Evolutionary conservation across 2,888 invertebrate species (phyloP).

Genomic region (Hymenopus coronatus): DNA sequence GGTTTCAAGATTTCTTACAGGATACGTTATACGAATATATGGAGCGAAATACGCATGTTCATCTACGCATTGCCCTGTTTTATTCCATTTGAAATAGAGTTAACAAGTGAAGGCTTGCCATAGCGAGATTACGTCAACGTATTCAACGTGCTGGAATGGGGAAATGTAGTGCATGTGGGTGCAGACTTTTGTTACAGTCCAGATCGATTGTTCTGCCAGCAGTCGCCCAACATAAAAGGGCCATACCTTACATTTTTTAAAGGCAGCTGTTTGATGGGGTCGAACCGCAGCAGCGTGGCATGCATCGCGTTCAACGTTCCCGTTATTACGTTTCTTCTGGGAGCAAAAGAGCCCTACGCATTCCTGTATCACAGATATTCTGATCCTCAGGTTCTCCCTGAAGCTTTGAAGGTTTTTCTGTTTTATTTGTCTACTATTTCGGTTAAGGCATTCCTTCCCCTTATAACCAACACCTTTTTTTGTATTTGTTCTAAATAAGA

Average conservation of each 20-base stretch:
- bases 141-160: too few species aligned
- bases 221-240: neutral
- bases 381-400: neutral
- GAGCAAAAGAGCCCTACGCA: neutral
- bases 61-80: too few species aligned
- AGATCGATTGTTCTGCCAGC: neutral
- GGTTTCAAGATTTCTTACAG: too few species aligned
- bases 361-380: neutral
- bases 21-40: too few species aligned
- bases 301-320: neutral
- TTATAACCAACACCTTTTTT: too few species aligned
- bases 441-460: too few species aligned
- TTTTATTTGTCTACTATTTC: too few species aligned
- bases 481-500: too few species aligned
- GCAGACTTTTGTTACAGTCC: neutral
- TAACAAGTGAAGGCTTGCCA: too few species aligned
- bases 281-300: neutral
- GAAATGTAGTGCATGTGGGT: neutral
- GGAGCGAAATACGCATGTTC: too few species aligned
- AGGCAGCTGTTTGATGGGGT: neutral
- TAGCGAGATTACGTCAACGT: too few species aligned
- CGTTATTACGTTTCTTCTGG: neutral
- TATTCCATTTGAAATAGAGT: too few species aligned
- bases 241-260: neutral
- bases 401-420: neutral